phyloP scores from a whole-genome alignment of 2,797 vertebrate genomes.

The Sebastes paucispinis region DNA sequence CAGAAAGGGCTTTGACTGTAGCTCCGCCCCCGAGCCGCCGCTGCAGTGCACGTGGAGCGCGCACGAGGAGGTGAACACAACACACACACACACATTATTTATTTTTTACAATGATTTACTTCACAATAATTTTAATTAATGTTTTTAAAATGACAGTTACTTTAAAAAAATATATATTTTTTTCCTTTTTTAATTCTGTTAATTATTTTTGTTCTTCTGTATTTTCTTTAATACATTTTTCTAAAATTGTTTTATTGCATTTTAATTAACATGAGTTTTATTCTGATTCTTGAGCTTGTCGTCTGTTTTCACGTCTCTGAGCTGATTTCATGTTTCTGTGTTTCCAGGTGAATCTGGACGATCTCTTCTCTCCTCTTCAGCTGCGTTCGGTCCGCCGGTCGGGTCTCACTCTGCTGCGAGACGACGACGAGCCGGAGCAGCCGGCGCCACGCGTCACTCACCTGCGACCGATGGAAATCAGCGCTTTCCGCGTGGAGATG shows the following conservation, averaged over 20 bases:
- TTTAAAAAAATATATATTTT: neutral
- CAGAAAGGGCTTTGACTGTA: slow-evolving; percentile 92
- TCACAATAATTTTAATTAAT: neutral
- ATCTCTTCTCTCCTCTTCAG: slow-evolving; percentile 47
- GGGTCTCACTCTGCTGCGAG: slow-evolving; percentile 78
- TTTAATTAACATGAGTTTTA: neutral
- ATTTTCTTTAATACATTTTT: neutral
- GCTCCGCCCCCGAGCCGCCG: slow-evolving; percentile 54
- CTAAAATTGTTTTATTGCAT: neutral
- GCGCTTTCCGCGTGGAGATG: slow-evolving; percentile 85
- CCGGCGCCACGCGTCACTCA: slow-evolving; percentile 74
- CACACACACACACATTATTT: neutral
- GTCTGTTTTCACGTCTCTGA: neutral
- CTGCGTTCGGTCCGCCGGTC: slow-evolving; percentile 71
- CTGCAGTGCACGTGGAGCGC: slow-evolving; percentile 55
- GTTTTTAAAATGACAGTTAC: neutral
- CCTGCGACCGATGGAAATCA: slow-evolving; percentile 92
- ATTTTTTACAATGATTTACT: neutral
- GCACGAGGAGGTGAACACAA: slow-evolving; percentile 49
- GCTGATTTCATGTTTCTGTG: neutral
- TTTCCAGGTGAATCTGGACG: slow-evolving; percentile 49
- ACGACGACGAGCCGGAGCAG: slow-evolving; percentile 22
- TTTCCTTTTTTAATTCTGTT: neutral
- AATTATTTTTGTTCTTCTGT: neutral
- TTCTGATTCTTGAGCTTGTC: too few species aligned